A percentile compares a stretch with the other conserved stretches of the same genome.
phyloP scores from a whole-genome alignment of 2,888 invertebrate genomes.

The Galeruca laticollis region DNA sequence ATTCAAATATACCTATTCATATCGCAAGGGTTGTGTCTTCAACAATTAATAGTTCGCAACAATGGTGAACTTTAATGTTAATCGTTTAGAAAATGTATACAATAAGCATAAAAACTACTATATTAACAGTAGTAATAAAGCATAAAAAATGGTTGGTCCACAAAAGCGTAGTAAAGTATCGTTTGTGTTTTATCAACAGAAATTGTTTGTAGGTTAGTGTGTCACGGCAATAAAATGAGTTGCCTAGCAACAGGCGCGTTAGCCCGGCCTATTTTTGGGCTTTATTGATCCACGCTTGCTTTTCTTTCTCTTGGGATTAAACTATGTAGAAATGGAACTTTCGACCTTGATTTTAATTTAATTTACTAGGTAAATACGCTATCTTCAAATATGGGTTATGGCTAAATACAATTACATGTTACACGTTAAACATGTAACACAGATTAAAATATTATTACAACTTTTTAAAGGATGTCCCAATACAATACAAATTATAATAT shows the following conservation, averaged over 20 bases:
- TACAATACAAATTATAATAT: too few species aligned
- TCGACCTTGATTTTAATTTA: slow-evolving; percentile 16
- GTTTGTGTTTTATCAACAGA: slow-evolving; percentile 10
- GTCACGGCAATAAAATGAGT: slow-evolving; percentile 65
- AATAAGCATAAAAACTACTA: background rate
- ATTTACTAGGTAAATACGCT: slow-evolving; percentile 6
- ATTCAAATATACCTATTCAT: too few species aligned
- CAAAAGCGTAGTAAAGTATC: background rate
- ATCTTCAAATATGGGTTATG: background rate
- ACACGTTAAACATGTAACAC: background rate
- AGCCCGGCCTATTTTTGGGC: slow-evolving; percentile 67
- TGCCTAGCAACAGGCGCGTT: slow-evolving; percentile 63
- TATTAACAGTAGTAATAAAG: background rate
- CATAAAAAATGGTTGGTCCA: slow-evolving; percentile 10
- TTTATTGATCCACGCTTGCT: slow-evolving; percentile 64
- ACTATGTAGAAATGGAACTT: slow-evolving; percentile 53
- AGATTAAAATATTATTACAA: background rate
- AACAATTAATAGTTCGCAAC: too few species aligned
- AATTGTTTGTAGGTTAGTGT: slow-evolving; percentile 60
- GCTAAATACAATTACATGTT: background rate
- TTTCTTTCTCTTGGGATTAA: slow-evolving; percentile 54
- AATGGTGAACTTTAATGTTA: too few species aligned
- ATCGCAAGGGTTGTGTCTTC: too few species aligned
- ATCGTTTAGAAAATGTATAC: background rate
- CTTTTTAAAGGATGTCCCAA: background rate